Percentiles rank a stretch among this genome's conserved stretches.
Evolutionary conservation across 2,888 invertebrate genomes (phyloP).

Genomic region (Malachius bipustulatus): DNA sequence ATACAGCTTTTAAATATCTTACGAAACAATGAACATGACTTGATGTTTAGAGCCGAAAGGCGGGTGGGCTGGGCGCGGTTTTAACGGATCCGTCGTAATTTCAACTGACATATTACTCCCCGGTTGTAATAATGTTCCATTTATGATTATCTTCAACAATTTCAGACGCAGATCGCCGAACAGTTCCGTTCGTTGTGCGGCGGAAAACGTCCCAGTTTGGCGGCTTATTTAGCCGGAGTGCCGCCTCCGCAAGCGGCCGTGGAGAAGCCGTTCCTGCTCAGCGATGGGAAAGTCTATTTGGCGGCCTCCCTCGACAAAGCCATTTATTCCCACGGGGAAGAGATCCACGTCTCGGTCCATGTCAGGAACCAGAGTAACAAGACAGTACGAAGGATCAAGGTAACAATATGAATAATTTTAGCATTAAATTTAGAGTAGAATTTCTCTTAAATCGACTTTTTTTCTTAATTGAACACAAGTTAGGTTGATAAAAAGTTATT

Average conservation of each 20-base stretch:
- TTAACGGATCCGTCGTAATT: too few species aligned
- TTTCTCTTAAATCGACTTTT: too few species aligned
- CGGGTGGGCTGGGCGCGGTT: too few species aligned
- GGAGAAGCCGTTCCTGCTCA: slow-evolving; percentile 75
- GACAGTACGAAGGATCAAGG: slow-evolving; percentile 74
- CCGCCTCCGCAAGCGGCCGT: slow-evolving; percentile 58
- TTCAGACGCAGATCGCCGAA: slow-evolving; percentile 12
- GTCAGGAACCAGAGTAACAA: slow-evolving; percentile 74
- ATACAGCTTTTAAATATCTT: too few species aligned
- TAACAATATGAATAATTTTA: too few species aligned
- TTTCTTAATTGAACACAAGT: too few species aligned
- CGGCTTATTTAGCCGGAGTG: slow-evolving; percentile 34
- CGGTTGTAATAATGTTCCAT: too few species aligned
- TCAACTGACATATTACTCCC: too few species aligned
- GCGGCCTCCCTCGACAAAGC: slow-evolving; percentile 72
- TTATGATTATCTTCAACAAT: neutral
- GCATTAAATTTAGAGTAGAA: too few species aligned
- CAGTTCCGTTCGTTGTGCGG: slow-evolving; percentile 28
- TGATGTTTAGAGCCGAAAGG: too few species aligned
- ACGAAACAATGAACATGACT: too few species aligned
- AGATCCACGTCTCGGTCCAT: slow-evolving; percentile 59
- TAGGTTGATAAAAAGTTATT: too few species aligned
- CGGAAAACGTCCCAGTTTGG: slow-evolving; percentile 31
- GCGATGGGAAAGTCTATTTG: slow-evolving; percentile 69
- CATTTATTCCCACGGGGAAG: slow-evolving; percentile 73